A percentile compares a stretch with the other conserved stretches of the same genome.
Conservation (phyloP, 2,888 invertebrate species). For the Metalampra italica region DNA sequence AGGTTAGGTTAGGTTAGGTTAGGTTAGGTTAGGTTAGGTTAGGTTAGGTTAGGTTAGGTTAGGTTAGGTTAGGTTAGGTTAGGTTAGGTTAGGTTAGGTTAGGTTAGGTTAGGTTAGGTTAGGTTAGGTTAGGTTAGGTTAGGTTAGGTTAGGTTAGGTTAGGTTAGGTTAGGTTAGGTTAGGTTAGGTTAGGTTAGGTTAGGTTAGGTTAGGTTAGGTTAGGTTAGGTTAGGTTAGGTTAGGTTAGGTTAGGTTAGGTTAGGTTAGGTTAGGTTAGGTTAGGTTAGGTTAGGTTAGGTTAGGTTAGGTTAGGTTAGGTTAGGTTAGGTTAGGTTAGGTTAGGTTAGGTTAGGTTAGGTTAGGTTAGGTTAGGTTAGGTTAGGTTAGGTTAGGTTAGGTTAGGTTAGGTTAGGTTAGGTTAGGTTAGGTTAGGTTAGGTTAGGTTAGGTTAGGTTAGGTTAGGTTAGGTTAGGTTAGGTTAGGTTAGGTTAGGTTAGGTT, state of each 20-base stretch:
- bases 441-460: conserved; percentile 11
- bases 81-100: conserved; percentile 12
- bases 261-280: conserved; percentile 13
- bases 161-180: conserved; percentile 12
- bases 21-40: conserved; percentile 12
- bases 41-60: conserved; percentile 11
- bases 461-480: conserved; percentile 11
- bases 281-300: conserved; percentile 13
- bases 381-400: conserved; percentile 9
- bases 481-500: conserved; percentile 10
- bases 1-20: conserved; percentile 13
- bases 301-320: conserved; percentile 9
- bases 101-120: conserved; percentile 13
- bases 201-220: conserved; percentile 13
- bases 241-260: conserved; percentile 12
- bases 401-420: conserved; percentile 10
- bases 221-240: conserved; percentile 12
- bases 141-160: conserved; percentile 13
- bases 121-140: conserved; percentile 12
- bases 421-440: conserved; percentile 11
- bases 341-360: conserved; percentile 14
- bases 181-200: conserved; percentile 13
- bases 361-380: conserved; percentile 14
- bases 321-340: conserved; percentile 12
- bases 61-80: conserved; percentile 13